Percentiles rank a stretch among this genome's conserved stretches.
Conservation (phyloP, 2,888 invertebrate species). For the Ptychoptera contaminata region DNA sequence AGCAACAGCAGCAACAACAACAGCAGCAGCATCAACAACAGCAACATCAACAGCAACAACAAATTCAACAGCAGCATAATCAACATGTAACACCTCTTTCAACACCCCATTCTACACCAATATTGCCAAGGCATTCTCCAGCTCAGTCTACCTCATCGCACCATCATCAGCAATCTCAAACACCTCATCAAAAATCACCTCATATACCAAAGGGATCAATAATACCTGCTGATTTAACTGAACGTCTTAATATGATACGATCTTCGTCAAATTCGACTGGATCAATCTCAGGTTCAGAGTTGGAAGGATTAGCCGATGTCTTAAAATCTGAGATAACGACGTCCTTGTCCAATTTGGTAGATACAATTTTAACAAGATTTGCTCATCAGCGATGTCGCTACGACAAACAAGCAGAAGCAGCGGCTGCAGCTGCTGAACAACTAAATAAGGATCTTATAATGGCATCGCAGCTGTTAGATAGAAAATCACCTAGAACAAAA, state of each 20-base stretch:
- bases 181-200: conserved; percentile 25
- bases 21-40: conserved; percentile 24
- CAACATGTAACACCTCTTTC: conserved; percentile 13
- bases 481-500: conserved; percentile 59
- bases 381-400: conserved; percentile 63
- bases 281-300: conserved; percentile 58
- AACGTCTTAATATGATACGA: conserved; percentile 61
- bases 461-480: conserved; percentile 65
- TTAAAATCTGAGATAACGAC: conserved; percentile 81
- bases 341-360: conserved; percentile 69
- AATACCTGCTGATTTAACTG: conserved; percentile 54
- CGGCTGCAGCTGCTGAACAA: conserved; percentile 67
- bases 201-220: conserved; percentile 26
- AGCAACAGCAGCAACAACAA: conserved; percentile 34
- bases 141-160: conserved; percentile 11
- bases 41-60: conserved; percentile 25
- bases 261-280: conserved; percentile 49
- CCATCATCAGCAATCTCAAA: conserved; percentile 21
- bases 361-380: conserved; percentile 73
- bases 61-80: conserved; percentile 30
- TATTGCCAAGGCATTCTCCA: conserved; percentile 13
- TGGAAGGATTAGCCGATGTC: conserved; percentile 79
- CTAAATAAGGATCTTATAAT: conserved; percentile 70
- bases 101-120: conserved; percentile 14
- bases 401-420: conserved; percentile 63